phyloP scores from a whole-genome alignment of 1,140 invertebrate genomes.

The Lordiphosa collinella region DNA sequence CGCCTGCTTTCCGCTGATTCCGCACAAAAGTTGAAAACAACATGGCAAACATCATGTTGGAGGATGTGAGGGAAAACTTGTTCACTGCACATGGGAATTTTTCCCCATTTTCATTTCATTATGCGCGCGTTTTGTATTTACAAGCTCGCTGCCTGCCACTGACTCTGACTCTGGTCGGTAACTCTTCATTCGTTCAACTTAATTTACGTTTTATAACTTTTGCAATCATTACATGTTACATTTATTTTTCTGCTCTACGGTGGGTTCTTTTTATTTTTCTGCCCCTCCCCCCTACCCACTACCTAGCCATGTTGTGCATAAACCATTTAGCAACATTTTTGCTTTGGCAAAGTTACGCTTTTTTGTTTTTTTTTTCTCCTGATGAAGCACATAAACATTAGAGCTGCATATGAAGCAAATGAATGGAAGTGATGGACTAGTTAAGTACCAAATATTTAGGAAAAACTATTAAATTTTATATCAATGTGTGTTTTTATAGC shows the following conservation, averaged over 20 bases:
- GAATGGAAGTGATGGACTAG: background rate
- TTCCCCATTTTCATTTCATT: slow-evolving; percentile 56
- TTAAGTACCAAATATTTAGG: background rate
- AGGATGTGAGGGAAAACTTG: background rate
- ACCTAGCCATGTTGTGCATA: slow-evolving; percentile 40
- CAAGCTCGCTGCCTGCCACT: slow-evolving; percentile 2
- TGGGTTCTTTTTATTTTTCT: background rate
- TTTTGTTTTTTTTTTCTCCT: slow-evolving; percentile 22
- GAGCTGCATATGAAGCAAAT: background rate
- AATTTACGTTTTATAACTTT: slow-evolving; percentile 77
- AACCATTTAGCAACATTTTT: slow-evolving; percentile 69
- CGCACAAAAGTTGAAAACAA: slow-evolving; percentile 39
- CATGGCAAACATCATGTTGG: slow-evolving; percentile 10
- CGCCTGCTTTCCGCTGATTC: background rate
- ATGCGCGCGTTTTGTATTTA: slow-evolving; percentile 29
- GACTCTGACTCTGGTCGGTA: slow-evolving; percentile 29
- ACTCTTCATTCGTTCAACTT: slow-evolving; percentile 72
- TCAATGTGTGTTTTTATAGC: no score
- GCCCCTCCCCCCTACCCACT: background rate
- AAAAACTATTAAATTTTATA: no score
- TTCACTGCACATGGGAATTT: slow-evolving; percentile 19
- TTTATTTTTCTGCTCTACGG: slow-evolving; percentile 44
- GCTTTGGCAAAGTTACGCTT: slow-evolving; percentile 53
- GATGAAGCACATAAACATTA: no score
- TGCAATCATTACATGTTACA: slow-evolving; percentile 73